A percentile compares a stretch with the other conserved stretches of the same genome.
These are phyloP conservation scores for Lottia scabra DNA, from an alignment of 2,888 invertebrate genomes.

Conservation along the genomic window DNA sequence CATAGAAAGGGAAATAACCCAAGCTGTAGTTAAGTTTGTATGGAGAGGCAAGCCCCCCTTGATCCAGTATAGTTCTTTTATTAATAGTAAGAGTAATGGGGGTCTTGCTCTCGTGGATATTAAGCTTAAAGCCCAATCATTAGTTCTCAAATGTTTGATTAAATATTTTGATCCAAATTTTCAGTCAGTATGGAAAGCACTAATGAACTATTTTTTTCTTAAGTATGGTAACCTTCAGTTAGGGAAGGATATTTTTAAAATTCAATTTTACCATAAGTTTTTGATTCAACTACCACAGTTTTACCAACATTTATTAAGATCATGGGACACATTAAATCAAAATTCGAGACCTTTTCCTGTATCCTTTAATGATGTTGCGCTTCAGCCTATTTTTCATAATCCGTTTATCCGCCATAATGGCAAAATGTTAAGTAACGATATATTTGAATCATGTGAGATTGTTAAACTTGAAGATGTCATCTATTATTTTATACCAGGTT, in stretches of 20 bases:
- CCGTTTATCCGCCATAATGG: not conserved
- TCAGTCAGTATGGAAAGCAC: not conserved
- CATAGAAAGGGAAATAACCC: not conserved
- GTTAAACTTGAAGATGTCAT: not conserved
- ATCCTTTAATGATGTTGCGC: not conserved
- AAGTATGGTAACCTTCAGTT: not conserved
- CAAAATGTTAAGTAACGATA: not conserved
- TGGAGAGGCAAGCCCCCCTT: not conserved
- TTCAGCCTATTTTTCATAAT: not conserved
- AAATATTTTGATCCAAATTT: not conserved
- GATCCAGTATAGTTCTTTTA: not conserved
- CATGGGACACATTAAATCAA: not conserved
- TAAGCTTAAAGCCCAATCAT: not conserved
- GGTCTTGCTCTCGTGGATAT: not conserved
- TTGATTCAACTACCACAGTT: not conserved
- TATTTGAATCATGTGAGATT: not conserved
- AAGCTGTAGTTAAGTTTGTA: not conserved
- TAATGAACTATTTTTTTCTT: not conserved
- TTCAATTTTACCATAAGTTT: not conserved
- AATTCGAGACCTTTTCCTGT: not conserved
- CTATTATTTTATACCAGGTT: not conserved
- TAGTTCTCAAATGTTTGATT: not conserved
- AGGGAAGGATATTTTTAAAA: not conserved
- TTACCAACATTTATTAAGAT: not conserved
- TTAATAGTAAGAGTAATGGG: not conserved